phyloP scores from a whole-genome alignment of 2,113 vertebrate species.

The Callipepla californica region DNA sequence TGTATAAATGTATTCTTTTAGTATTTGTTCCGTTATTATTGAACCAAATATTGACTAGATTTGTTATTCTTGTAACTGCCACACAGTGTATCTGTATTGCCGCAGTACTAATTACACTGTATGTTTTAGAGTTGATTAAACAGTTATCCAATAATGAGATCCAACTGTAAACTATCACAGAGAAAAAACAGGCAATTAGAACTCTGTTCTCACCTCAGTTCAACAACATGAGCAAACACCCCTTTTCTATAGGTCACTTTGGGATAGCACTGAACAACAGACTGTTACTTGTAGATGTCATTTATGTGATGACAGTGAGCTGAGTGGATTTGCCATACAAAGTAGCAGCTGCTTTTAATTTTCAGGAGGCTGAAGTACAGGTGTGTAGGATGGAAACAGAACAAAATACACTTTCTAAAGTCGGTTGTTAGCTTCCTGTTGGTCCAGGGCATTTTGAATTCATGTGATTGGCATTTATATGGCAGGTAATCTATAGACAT shows the following conservation, averaged over 20 bases:
- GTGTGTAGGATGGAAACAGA: not conserved
- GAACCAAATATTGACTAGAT: not conserved
- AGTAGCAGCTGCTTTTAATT: not conserved
- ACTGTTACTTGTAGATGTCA: not conserved
- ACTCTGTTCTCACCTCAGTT: constrained; percentile 19
- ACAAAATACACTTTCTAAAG: not conserved
- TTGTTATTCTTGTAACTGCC: not conserved
- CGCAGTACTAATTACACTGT: constrained; percentile 25
- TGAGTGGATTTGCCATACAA: not conserved
- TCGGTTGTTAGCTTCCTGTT: not conserved
- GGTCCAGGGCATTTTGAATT: not conserved
- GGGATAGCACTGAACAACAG: not conserved
- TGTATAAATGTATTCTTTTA: not conserved
- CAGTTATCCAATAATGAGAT: constrained; percentile 50
- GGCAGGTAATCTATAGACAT: not conserved
- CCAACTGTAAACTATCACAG: constrained; percentile 26
- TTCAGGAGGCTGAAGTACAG: not conserved
- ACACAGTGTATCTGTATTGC: not conserved
- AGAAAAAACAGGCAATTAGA: not conserved
- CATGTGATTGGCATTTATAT: not conserved
- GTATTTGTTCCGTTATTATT: not conserved
- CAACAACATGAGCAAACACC: constrained; percentile 13
- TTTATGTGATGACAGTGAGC: not conserved
- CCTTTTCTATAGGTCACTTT: constrained; percentile 8
- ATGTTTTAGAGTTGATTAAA: constrained; percentile 51